Conservation (phyloP, 2,888 invertebrate species). For the Ctena decussata region DNA sequence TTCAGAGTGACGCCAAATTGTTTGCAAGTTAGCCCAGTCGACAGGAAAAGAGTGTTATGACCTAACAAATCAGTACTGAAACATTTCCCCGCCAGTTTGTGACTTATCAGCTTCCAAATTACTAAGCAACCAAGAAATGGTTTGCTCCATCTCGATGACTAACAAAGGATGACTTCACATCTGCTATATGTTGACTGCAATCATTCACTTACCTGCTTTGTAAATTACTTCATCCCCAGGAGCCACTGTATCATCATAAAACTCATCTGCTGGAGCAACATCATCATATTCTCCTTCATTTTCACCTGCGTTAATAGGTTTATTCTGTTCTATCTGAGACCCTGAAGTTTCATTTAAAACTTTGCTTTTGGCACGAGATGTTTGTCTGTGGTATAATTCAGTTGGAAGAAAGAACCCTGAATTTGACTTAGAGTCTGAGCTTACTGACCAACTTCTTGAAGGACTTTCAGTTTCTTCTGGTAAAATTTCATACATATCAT, state of each 20-base stretch:
- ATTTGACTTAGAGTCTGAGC: background rate
- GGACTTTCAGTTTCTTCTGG: background rate
- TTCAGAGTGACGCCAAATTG: too few relatives aligned
- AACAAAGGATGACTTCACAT: too few relatives aligned
- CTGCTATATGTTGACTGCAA: too few relatives aligned
- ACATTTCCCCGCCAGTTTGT: too few relatives aligned
- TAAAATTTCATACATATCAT: background rate
- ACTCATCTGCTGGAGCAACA: background rate
- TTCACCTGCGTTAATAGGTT: background rate
- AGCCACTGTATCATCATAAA: slow-evolving; percentile 48
- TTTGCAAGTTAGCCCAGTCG: too few relatives aligned
- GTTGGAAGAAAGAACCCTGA: background rate
- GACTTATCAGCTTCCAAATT: too few relatives aligned
- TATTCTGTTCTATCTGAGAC: background rate
- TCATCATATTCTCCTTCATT: background rate
- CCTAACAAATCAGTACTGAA: too few relatives aligned
- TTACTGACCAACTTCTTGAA: background rate
- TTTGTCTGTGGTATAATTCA: background rate
- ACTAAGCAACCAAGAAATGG: too few relatives aligned
- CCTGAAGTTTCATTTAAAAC: background rate
- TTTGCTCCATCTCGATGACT: too few relatives aligned
- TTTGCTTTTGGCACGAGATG: background rate
- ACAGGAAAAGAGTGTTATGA: too few relatives aligned
- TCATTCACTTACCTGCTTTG: background rate
- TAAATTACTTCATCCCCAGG: background rate